Percentiles rank a stretch among this genome's conserved stretches.
These are phyloP conservation scores for Chironomus tepperi DNA, from an alignment of 1,140 invertebrate species.

Conservation along the genomic window DNA sequence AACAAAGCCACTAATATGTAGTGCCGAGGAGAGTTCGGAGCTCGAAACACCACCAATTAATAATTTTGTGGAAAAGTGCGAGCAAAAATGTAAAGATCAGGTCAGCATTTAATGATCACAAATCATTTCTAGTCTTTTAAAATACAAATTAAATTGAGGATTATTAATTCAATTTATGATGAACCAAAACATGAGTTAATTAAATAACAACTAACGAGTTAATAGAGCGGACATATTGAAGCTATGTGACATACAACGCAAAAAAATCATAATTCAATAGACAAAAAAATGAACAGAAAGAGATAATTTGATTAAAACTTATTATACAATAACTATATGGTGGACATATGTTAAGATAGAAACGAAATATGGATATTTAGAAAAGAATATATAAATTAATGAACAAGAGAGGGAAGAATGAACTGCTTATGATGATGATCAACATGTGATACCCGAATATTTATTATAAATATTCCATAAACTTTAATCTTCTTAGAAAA, in stretches of 20 bases:
- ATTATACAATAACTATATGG: neutral
- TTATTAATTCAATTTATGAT: neutral
- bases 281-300: neutral
- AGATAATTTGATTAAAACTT: neutral
- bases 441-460: neutral
- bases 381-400: neutral
- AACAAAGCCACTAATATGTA: neutral
- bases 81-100: conserved; percentile 4
- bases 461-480: neutral
- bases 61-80: conserved; percentile 6
- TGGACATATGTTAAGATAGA: conserved; percentile 1
- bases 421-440: neutral
- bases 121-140: neutral
- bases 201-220: neutral
- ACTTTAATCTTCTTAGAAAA: neutral
- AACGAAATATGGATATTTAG: neutral
- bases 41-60: neutral
- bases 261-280: neutral
- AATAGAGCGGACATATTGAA: neutral
- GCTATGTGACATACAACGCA: neutral
- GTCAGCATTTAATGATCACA: neutral
- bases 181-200: neutral
- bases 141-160: neutral
- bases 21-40: neutral
- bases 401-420: neutral